Evolutionary conservation across 2,113 vertebrate species (phyloP).

Genomic region (Lota lota): DNA sequence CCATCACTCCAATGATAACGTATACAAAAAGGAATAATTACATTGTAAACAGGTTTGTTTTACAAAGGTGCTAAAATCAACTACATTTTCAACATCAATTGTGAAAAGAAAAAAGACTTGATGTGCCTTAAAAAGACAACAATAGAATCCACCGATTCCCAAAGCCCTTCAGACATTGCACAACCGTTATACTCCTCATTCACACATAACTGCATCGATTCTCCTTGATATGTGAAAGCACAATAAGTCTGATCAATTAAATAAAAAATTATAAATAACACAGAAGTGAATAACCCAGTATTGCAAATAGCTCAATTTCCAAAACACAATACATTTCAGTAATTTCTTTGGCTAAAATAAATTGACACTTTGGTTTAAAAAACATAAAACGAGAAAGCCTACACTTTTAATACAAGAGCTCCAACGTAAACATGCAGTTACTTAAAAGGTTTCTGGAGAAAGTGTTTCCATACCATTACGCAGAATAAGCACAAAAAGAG

Average conservation of each 20-base stretch:
- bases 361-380: too few relatives aligned
- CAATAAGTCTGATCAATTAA: too few relatives aligned
- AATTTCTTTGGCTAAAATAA: too few relatives aligned
- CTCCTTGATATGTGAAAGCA: too few relatives aligned
- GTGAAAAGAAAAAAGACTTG: not conserved
- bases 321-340: not conserved
- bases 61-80: not conserved
- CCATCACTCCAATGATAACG: conserved; percentile 27
- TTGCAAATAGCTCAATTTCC: not conserved
- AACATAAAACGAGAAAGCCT: too few relatives aligned
- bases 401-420: too few relatives aligned
- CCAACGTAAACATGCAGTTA: too few relatives aligned
- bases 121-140: not conserved
- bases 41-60: conserved; percentile 28
- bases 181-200: too few relatives aligned
- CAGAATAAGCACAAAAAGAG: too few relatives aligned
- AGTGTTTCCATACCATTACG: too few relatives aligned
- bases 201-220: not conserved
- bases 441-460: too few relatives aligned
- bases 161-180: not conserved
- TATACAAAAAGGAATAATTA: conserved; percentile 20
- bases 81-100: not conserved
- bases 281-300: not conserved
- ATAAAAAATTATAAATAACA: too few relatives aligned
- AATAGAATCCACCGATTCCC: not conserved